phyloP scores from a whole-genome alignment of 2,797 vertebrate genomes.

The Adelosebastes latens region DNA sequence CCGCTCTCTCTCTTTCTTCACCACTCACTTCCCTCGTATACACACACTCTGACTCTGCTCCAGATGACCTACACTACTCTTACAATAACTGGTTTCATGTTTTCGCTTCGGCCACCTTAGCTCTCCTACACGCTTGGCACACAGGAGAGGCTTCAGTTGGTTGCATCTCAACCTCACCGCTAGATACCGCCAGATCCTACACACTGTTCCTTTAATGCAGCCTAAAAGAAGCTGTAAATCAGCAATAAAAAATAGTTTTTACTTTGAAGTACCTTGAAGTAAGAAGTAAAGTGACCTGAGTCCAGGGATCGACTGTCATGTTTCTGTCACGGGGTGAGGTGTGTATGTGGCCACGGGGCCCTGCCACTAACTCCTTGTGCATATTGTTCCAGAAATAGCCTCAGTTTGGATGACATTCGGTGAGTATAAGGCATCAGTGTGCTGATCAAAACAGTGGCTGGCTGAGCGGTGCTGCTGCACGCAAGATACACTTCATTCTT shows the following conservation, averaged over 20 bases:
- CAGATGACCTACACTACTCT: too few species aligned
- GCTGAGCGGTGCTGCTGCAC: slow-evolving; percentile 73
- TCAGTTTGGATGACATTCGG: slow-evolving; percentile 99
- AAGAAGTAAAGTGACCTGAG: slow-evolving; percentile 8
- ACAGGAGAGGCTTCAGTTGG: too few species aligned
- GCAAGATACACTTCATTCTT: slow-evolving; percentile 61
- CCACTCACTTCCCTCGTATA: too few species aligned
- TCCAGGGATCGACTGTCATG: slow-evolving; percentile 24
- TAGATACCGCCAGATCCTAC: too few species aligned
- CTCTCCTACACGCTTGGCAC: too few species aligned
- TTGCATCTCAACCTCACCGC: too few species aligned
- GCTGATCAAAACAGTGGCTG: slow-evolving; percentile 75
- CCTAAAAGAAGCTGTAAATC: background rate
- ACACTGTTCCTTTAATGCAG: background rate
- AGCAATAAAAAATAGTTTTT: background rate
- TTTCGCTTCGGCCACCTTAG: too few species aligned
- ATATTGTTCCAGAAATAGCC: slow-evolving; percentile 98
- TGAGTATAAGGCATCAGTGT: slow-evolving; percentile 88
- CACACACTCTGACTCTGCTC: too few species aligned
- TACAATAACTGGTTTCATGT: too few species aligned
- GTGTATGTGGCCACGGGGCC: slow-evolving; percentile 60
- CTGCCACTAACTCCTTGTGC: slow-evolving; percentile 88
- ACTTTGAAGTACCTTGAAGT: background rate
- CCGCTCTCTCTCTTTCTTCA: too few species aligned
- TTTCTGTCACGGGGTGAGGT: slow-evolving; percentile 57